Evolutionary conservation across 1,140 invertebrate genomes (phyloP).

Genomic region (Temnothorax longispinosus): DNA sequence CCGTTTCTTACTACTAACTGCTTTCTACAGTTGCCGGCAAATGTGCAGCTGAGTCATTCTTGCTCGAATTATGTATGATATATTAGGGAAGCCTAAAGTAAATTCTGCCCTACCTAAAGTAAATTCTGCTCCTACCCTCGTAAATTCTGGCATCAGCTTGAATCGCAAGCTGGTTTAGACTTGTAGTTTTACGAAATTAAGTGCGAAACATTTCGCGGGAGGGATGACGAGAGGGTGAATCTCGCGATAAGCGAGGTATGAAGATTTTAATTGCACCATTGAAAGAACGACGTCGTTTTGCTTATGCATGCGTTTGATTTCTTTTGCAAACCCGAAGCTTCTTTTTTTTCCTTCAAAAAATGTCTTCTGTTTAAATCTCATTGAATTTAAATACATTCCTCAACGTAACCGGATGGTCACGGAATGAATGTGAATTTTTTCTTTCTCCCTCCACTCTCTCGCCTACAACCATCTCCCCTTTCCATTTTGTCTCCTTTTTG

Average conservation of each 20-base stretch:
- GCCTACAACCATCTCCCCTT: not conserved
- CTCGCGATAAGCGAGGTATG: not conserved
- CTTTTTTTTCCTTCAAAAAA: slow-evolving; percentile 13
- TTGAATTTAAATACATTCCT: slow-evolving; percentile 55
- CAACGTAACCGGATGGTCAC: slow-evolving; percentile 27
- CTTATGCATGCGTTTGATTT: slow-evolving; percentile 56
- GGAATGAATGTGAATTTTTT: slow-evolving; percentile 55
- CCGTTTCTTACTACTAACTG: not conserved
- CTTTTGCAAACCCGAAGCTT: slow-evolving; percentile 12
- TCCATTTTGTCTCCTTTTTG: not conserved
- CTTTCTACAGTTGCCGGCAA: not conserved
- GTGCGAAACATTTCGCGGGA: not conserved
- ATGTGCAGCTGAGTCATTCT: not conserved
- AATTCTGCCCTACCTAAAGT: not conserved
- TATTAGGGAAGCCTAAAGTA: slow-evolving; percentile 11
- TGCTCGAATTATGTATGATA: slow-evolving; percentile 15
- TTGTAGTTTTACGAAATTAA: slow-evolving; percentile 36
- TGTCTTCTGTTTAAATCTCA: slow-evolving; percentile 44
- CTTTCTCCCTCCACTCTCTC: not conserved
- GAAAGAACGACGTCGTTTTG: slow-evolving; percentile 22
- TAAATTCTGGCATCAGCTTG: slow-evolving; percentile 24
- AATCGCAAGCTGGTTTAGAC: not conserved
- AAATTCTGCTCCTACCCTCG: not conserved
- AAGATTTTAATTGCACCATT: slow-evolving; percentile 45
- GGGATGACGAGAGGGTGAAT: not conserved